A percentile compares a stretch with the other conserved stretches of the same genome.
phyloP scores from a whole-genome alignment of 1,140 invertebrate genomes.

The Vanessa atalanta region DNA sequence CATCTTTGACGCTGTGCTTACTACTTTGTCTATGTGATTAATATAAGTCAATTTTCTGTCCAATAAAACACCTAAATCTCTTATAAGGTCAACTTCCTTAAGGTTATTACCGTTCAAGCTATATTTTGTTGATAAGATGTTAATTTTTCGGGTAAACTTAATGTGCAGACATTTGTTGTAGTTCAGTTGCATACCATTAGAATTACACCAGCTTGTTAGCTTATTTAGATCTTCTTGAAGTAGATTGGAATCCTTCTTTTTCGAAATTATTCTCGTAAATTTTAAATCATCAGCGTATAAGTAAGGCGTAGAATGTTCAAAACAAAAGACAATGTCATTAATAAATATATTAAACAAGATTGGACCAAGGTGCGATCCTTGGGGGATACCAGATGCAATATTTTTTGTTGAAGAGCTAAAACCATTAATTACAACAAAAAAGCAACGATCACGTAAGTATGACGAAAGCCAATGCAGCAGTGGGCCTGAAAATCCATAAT shows the following conservation, averaged over 20 bases:
- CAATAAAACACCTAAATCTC: not conserved
- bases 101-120: not conserved
- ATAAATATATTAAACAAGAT: conserved; percentile 32
- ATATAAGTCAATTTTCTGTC: not conserved
- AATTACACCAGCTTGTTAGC: not conserved
- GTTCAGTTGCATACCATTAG: not conserved
- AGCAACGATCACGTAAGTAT: conserved; percentile 14
- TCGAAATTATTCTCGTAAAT: not conserved
- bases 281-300: conserved; percentile 29
- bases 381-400: conserved; percentile 25
- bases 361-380: conserved; percentile 31
- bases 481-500: conserved; percentile 24
- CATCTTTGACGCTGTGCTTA: too few species aligned
- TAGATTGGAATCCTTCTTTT: not conserved
- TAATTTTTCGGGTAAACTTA: not conserved
- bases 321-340: conserved; percentile 13
- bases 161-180: not conserved
- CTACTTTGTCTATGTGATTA: not conserved
- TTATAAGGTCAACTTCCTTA: not conserved
- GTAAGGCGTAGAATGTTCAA: conserved; percentile 15
- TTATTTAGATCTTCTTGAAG: not conserved
- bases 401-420: not conserved
- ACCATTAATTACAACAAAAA: conserved; percentile 27
- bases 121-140: not conserved
- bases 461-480: conserved; percentile 29